These are phyloP conservation scores for Rhorus exstirpatorius DNA, from an alignment of 2,888 invertebrate species.

Conservation along the genomic window DNA sequence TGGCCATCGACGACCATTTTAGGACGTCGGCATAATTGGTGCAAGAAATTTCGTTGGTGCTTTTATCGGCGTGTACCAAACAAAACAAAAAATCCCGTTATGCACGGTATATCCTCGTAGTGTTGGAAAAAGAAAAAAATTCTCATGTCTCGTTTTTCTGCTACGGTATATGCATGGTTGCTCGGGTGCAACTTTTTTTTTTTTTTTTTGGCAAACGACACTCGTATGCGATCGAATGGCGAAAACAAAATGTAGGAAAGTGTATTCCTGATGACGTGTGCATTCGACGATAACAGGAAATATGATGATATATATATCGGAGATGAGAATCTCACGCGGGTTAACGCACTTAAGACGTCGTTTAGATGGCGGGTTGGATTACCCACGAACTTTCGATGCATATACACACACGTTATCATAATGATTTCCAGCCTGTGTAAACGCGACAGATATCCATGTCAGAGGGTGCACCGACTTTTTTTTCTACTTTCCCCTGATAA, in stretches of 20 bases:
- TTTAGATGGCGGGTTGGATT: constrained; percentile 6
- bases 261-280: not conserved
- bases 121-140: constrained; percentile 27
- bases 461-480: constrained; percentile 1
- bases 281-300: constrained; percentile 21
- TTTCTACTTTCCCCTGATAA: not conserved
- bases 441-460: constrained; percentile 13
- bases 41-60: constrained; percentile 55
- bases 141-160: constrained; percentile 10
- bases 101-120: not conserved
- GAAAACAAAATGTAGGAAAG: not conserved
- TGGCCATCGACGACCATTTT: constrained; percentile 34
- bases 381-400: constrained; percentile 6
- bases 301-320: constrained; percentile 18
- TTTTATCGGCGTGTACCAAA: constrained; percentile 31
- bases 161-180: not conserved
- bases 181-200: not conserved
- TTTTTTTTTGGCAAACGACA: constrained; percentile 26
- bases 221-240: constrained; percentile 7
- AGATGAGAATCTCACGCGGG: constrained; percentile 42
- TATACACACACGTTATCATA: constrained; percentile 34
- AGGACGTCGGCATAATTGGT: constrained; percentile 53
- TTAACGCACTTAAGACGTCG: constrained; percentile 49
- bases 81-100: constrained; percentile 1
- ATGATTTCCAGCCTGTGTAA: constrained; percentile 32